These are phyloP conservation scores for Melanerpes formicivorus DNA, from an alignment of 2,113 vertebrate species.

Conservation along the genomic window DNA sequence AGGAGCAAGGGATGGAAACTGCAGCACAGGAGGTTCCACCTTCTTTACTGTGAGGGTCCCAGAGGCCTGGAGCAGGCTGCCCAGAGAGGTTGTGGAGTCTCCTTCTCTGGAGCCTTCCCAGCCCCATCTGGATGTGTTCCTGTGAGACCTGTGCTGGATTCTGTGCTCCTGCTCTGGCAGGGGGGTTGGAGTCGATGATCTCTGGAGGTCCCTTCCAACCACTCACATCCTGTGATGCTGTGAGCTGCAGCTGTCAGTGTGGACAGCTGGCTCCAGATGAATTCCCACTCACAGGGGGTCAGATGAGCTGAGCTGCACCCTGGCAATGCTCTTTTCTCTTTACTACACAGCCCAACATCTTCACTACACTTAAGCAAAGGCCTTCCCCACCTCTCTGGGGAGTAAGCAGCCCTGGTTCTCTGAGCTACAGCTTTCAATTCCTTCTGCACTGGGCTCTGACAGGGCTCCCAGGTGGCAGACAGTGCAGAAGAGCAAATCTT, in stretches of 20 bases:
- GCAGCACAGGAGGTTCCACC: too few relatives aligned
- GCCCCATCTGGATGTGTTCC: too few relatives aligned
- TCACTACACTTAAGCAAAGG: neutral
- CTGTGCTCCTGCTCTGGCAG: too few relatives aligned
- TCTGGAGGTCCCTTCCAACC: too few relatives aligned
- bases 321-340: neutral
- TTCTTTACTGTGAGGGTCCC: too few relatives aligned
- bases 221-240: too few relatives aligned
- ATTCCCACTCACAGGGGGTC: neutral
- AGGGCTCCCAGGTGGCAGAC: neutral
- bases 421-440: neutral
- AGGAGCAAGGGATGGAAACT: too few relatives aligned
- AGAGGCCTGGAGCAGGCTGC: too few relatives aligned
- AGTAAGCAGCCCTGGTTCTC: neutral
- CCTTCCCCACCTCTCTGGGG: neutral
- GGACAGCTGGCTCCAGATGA: neutral
- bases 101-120: too few relatives aligned
- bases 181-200: too few relatives aligned
- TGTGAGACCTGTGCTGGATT: too few relatives aligned
- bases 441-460: neutral
- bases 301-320: neutral
- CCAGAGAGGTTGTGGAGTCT: too few relatives aligned
- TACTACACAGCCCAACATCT: neutral
- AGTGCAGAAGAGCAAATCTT: neutral
- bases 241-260: neutral